A percentile compares a stretch with the other conserved stretches of the same genome.
Conservation (phyloP, 2,113 vertebrate genomes). For the Notiomystis cincta region DNA sequence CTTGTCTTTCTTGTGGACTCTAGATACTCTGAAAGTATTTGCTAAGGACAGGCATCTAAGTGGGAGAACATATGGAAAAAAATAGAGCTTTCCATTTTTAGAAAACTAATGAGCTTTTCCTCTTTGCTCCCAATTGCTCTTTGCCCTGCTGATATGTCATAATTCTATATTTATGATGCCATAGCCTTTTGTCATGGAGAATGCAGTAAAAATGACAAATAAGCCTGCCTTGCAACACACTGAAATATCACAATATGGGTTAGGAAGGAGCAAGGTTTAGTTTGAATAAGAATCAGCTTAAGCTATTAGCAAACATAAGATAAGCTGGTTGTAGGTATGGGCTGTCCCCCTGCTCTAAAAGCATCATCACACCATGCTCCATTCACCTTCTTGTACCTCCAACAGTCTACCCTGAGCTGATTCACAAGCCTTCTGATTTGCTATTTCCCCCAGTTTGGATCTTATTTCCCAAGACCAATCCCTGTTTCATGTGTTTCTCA, state of each 20-base stretch:
- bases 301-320: background rate
- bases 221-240: background rate
- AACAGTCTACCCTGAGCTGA: background rate
- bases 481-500: background rate
- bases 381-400: background rate
- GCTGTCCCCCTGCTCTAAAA: background rate
- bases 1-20: background rate
- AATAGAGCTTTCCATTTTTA: background rate
- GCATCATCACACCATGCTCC: background rate
- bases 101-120: background rate
- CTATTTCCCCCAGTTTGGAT: background rate
- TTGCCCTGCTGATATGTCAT: background rate
- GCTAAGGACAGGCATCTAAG: background rate
- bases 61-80: background rate
- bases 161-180: background rate
- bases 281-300: background rate
- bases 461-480: background rate
- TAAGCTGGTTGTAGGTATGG: background rate
- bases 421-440: background rate
- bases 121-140: background rate
- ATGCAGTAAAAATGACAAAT: background rate
- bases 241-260: background rate
- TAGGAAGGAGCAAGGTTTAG: conserved; percentile 26
- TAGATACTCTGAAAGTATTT: background rate
- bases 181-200: background rate